phyloP scores from a whole-genome alignment of 2,797 vertebrate genomes.

The Pampus argenteus region DNA sequence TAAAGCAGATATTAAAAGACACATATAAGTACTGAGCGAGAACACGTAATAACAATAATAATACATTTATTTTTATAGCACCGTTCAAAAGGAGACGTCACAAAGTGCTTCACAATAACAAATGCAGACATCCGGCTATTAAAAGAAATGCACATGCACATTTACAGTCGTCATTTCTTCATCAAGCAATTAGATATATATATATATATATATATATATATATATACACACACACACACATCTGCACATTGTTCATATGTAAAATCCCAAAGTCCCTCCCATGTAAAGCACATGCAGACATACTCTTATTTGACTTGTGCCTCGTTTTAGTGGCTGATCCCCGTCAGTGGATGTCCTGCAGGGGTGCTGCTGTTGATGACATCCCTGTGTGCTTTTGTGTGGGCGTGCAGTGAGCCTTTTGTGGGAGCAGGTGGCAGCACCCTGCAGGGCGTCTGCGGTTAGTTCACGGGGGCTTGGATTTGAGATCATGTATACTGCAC shows the following conservation, averaged over 20 bases:
- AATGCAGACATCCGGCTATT: no score
- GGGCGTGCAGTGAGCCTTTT: conserved; percentile 20
- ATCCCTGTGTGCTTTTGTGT: conserved; percentile 31
- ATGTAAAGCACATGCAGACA: conserved; percentile 7
- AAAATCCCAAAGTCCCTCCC: neutral
- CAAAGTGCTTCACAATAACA: no score
- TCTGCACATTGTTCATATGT: neutral
- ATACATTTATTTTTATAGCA: no score
- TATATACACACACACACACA: no score
- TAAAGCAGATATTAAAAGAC: conserved; percentile 19
- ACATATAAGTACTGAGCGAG: no score
- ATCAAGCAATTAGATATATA: conserved; percentile 21
- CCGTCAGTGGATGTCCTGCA: conserved; percentile 36
- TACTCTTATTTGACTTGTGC: neutral
- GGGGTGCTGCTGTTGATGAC: conserved; percentile 36
- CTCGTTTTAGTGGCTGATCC: conserved; percentile 22
- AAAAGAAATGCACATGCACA: no score
- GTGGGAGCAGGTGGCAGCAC: conserved; percentile 53
- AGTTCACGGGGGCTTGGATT: neutral
- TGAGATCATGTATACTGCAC: neutral
- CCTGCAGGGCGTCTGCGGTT: conserved; percentile 23
- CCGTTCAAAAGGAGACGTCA: no score
- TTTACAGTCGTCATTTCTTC: conserved; percentile 6
- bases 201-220: no score
- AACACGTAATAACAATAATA: no score